These are phyloP conservation scores for Drosophila fuyamai DNA, from an alignment of 1,140 invertebrate genomes.

Conservation along the genomic window DNA sequence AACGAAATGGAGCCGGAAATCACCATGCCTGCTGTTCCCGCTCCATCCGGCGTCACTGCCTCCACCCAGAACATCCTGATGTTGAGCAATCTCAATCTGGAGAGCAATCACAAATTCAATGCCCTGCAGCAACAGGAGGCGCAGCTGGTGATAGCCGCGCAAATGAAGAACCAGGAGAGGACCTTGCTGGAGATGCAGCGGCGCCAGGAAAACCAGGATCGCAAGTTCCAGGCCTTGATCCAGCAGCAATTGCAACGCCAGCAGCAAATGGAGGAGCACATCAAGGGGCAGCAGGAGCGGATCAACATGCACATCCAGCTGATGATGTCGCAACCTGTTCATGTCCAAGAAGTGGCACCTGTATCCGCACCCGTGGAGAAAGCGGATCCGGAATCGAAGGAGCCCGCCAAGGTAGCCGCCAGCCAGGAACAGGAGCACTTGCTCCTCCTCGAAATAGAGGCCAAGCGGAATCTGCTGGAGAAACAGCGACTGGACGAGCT, in stretches of 20 bases:
- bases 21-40: background rate
- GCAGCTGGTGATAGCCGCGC: slow-evolving; percentile 85
- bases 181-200: slow-evolving; percentile 85
- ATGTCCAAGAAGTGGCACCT: slow-evolving; percentile 7
- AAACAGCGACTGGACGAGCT: slow-evolving; percentile 83
- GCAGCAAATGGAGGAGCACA: slow-evolving; percentile 85
- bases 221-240: slow-evolving; percentile 85
- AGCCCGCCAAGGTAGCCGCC: slow-evolving; percentile 17
- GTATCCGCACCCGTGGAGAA: background rate
- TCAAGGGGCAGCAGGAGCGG: slow-evolving; percentile 85
- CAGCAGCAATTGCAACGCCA: slow-evolving; percentile 85
- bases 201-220: slow-evolving; percentile 85
- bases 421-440: slow-evolving; percentile 41
- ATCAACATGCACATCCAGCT: slow-evolving; percentile 86
- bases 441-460: slow-evolving; percentile 79
- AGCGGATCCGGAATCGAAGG: slow-evolving; percentile 6
- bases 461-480: slow-evolving; percentile 83
- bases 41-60: slow-evolving; percentile 18
- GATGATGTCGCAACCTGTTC: slow-evolving; percentile 82
- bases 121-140: slow-evolving; percentile 86
- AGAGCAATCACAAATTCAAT: slow-evolving; percentile 83
- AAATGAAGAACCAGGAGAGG: slow-evolving; percentile 86
- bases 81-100: slow-evolving; percentile 72
- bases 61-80: slow-evolving; percentile 62
- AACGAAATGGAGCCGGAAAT: slow-evolving; percentile 18